Evolutionary conservation across 2,113 vertebrate genomes (phyloP).

Genomic region (Trematomus loennbergii): DNA sequence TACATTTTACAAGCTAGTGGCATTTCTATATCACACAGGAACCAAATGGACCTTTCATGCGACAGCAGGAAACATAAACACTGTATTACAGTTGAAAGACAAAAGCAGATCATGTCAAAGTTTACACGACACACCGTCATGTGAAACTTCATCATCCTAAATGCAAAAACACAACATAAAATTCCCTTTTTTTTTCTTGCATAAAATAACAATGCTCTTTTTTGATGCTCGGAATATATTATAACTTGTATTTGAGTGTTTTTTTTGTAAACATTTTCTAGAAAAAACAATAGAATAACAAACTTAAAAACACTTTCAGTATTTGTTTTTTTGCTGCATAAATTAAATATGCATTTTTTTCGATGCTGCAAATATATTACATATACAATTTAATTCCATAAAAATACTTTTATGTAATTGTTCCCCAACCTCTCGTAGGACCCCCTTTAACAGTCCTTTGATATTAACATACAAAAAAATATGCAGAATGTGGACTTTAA

Average conservation of each 20-base stretch:
- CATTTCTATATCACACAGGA: background rate
- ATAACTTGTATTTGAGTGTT: slow-evolving; percentile 65
- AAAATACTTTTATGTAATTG: slow-evolving; percentile 75
- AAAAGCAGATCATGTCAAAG: slow-evolving; percentile 57
- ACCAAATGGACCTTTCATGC: background rate
- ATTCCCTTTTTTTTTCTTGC: slow-evolving; percentile 62
- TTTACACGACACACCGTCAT: slow-evolving; percentile 32
- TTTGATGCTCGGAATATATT: slow-evolving; percentile 81
- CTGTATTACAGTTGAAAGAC: slow-evolving; percentile 73
- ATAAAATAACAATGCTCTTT: slow-evolving; percentile 78
- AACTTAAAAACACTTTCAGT: slow-evolving; percentile 49
- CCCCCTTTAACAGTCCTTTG: slow-evolving; percentile 10
- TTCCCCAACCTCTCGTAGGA: slow-evolving; percentile 47
- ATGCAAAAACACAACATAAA: slow-evolving; percentile 49
- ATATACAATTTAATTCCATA: slow-evolving; percentile 76
- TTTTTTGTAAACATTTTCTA: slow-evolving; percentile 69
- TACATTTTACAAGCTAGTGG: background rate
- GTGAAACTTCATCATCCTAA: slow-evolving; percentile 63
- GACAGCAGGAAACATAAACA: slow-evolving; percentile 67
- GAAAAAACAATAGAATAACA: slow-evolving; percentile 61
- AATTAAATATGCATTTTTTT: slow-evolving; percentile 86
- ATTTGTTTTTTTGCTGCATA: slow-evolving; percentile 81
- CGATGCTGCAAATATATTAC: slow-evolving; percentile 83
- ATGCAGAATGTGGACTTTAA: slow-evolving; percentile 13
- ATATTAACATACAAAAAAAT: slow-evolving; percentile 44